These are phyloP conservation scores for Isotomurus palustris DNA, from an alignment of 2,888 invertebrate genomes.

Conservation along the genomic window DNA sequence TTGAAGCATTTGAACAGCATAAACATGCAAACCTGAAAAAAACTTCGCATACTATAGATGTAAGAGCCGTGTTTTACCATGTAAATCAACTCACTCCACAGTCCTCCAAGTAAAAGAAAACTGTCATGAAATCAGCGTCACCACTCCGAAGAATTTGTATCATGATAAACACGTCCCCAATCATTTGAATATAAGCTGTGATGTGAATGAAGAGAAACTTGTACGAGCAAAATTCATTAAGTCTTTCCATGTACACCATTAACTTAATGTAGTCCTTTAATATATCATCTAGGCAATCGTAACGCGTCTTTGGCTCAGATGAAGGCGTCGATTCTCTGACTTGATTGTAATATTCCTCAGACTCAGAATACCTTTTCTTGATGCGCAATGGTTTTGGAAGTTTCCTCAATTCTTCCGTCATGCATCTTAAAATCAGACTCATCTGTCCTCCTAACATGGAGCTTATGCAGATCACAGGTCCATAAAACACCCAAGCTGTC, in stretches of 20 bases:
- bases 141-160: conserved; percentile 4
- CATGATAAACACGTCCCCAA: conserved; percentile 4
- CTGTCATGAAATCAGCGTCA: conserved; percentile 5
- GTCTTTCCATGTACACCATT: background rate
- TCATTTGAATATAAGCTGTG: conserved; percentile 7
- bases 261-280: conserved; percentile 8
- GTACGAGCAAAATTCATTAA: background rate
- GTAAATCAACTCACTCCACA: background rate
- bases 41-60: background rate
- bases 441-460: conserved; percentile 1
- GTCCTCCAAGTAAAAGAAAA: conserved; percentile 6
- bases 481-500: background rate
- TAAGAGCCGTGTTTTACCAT: background rate
- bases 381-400: no score
- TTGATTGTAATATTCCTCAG: no score
- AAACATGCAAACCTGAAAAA: conserved; percentile 7
- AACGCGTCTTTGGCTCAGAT: no score
- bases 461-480: background rate
- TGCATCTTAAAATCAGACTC: no score
- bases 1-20: conserved; percentile 11
- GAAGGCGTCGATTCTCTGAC: no score
- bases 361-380: no score
- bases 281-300: no score
- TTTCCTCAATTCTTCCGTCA: no score
- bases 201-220: background rate